Conservation (phyloP, 2,888 invertebrate species). For the Invenusta paracnida region DNA sequence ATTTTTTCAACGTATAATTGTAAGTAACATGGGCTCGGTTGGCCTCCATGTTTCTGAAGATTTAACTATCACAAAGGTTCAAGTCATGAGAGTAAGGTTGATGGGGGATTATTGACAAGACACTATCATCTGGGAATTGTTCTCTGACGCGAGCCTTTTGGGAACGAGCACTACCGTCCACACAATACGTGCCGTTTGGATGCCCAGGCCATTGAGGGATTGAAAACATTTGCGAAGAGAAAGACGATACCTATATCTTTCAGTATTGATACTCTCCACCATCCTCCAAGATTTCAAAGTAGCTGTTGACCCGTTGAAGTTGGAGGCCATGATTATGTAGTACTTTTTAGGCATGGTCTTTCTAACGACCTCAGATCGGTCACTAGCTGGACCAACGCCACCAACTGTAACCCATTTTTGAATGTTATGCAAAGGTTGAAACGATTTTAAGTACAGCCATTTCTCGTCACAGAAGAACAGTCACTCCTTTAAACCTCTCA, state of each 20-base stretch:
- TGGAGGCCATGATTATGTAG: no score
- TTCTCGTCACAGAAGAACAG: not conserved
- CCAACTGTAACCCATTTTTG: not conserved
- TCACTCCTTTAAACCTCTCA: not conserved
- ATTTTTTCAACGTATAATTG: not conserved
- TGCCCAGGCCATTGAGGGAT: not conserved
- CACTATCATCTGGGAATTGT: not conserved
- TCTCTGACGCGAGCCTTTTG: not conserved
- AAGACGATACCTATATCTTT: not conserved
- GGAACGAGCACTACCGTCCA: not conserved
- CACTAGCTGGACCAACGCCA: not conserved
- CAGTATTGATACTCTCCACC: not conserved
- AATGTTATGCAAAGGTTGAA: not conserved
- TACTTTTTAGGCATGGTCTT: not conserved
- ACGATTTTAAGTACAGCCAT: not conserved
- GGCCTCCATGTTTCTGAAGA: not conserved
- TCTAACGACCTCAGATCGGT: not conserved
- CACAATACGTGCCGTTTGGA: no score
- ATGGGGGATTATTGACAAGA: not conserved
- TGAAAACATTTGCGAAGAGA: not conserved
- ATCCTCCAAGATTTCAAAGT: not conserved
- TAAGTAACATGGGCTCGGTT: not conserved
- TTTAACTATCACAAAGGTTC: not conserved
- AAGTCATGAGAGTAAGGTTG: not conserved
- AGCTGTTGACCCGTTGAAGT: not conserved